Evolutionary conservation across 2,888 invertebrate species (phyloP), one percentile per base, ranked within the genome.

Genomic region (Marasmarcha lunaedactyla): DNA sequence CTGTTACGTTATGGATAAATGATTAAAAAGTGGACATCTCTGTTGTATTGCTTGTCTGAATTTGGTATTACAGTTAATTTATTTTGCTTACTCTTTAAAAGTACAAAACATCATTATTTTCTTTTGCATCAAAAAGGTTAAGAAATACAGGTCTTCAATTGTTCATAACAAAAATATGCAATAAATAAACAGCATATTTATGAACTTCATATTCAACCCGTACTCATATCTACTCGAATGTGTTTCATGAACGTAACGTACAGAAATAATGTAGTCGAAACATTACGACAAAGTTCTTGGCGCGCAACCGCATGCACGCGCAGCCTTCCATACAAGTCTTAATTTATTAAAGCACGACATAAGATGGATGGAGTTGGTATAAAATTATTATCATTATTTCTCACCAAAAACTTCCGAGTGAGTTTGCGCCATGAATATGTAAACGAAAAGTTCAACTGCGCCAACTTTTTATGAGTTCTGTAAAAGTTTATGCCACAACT

Each of bases 341-440:
- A 30, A 30, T 30, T 30, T 30, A 11, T 30, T 9, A 30, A 30
- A 30, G 30, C 30, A 30, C 30, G 11, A 9, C 30, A 20, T 49
- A 71, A 72, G 74, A 71, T 63, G 68, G 68, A 73, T 72, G 65
- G 69, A 73, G 70, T 76, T 76, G 64, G 67, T 66, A 69, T 71
- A 71, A 76, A 74, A 73, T 76, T 71, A 76, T 77, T 76, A 73
- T 69, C 69, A 76, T 77, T 76, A 79, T 79, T 77, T 73, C 74
- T 69, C 73, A 74, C 76, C 77, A 68, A 72, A 73, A 77, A 74
- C 76, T 78, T 78, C 71, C 71, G 59, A 70, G 66, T 69, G 71
- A 72, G 69, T 73, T 74, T 67, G 54, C 59, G 56, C 59, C 55
- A 77, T 78, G 78, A 79, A 79, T 78, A 79, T 78, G 71, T 77